These are phyloP conservation scores for Sciurus niger DNA, from an alignment of 2,113 vertebrate genomes.

Conservation along the genomic window DNA sequence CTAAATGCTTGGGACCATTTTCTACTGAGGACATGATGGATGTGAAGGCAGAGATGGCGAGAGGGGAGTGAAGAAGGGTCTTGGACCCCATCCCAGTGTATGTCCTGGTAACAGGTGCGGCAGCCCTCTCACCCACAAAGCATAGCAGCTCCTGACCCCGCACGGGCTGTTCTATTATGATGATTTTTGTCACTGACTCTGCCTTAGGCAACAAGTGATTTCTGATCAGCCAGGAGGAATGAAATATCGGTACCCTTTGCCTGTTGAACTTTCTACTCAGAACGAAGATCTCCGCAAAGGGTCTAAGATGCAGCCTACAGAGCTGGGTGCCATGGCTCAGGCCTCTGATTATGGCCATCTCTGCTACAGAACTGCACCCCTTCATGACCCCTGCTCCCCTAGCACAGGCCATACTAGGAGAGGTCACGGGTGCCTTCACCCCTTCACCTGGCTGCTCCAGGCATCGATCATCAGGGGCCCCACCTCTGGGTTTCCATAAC, in stretches of 20 bases:
- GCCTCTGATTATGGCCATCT: not conserved
- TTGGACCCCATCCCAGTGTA: not conserved
- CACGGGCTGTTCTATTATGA: not conserved
- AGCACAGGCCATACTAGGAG: fast-evolving
- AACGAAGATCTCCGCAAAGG: not conserved
- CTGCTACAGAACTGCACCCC: not conserved
- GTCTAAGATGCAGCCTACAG: too few species aligned
- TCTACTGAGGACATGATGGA: not conserved
- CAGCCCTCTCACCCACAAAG: not conserved
- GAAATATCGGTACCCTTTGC: not conserved
- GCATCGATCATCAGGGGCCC: not conserved
- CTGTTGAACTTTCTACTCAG: not conserved
- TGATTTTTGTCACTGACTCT: not conserved
- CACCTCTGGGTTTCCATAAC: not conserved
- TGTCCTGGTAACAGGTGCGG: not conserved
- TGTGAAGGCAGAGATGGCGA: not conserved
- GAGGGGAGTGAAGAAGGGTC: not conserved
- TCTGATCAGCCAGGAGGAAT: not conserved
- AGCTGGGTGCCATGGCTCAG: not conserved
- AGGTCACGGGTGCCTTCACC: not conserved
- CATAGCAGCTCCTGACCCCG: not conserved
- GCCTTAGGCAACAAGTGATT: not conserved
- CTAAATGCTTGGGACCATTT: not conserved
- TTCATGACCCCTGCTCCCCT: not conserved
- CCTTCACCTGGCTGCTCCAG: not conserved